Evolutionary conservation across 1,140 invertebrate genomes (phyloP), one percentile per base, ranked within the genome.

Genomic region (Aleiodes sp.): DNA sequence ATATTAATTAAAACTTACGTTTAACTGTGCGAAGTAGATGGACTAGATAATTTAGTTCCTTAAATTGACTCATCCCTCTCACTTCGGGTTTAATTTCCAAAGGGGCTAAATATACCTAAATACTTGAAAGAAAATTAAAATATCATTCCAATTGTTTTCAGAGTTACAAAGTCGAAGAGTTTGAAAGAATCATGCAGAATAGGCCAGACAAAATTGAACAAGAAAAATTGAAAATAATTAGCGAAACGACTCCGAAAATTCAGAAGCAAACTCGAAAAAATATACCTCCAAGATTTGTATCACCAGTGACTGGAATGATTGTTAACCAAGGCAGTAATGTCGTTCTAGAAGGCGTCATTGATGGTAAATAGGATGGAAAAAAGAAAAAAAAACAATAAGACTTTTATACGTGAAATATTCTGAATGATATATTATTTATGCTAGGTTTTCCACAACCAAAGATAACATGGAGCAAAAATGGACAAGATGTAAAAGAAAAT

Each of bases 401-500:
- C 8, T 8, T 16, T 24, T 9, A 37, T 62, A 63, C 19, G 9
- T 10, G 16, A 28, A 14, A 62, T 46, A 19, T 3, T 1, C 2
- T 16, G 21, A 2, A 52, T 52, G 2, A 16, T 46, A 2, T 46
- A 46, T 71, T 70, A 43, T 65, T 65, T 19, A 52, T 37, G 70
- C 62, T 60, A 90, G 88, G 88, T 70, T 87, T 87, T 78, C 94
- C 94, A 16, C 88, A 89, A 70, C 92, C 93, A n/a, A 87, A 87
- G 35, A 88, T 95, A 7, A 88, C 86, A 52, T 94, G 94, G 90
- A 89, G 89, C 46, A 92, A 92, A 73, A 94, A 94, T 75, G 91
- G 91, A 8, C 87, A 88, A 16, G 87, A 89, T 68, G 21, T 92
- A 1, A 78, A 76, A 16, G 87, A 89, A 65, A 82, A 81, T 0